These are phyloP conservation scores for Zophobas morio DNA, from an alignment of 1,140 invertebrate genomes.

Conservation along the genomic window DNA sequence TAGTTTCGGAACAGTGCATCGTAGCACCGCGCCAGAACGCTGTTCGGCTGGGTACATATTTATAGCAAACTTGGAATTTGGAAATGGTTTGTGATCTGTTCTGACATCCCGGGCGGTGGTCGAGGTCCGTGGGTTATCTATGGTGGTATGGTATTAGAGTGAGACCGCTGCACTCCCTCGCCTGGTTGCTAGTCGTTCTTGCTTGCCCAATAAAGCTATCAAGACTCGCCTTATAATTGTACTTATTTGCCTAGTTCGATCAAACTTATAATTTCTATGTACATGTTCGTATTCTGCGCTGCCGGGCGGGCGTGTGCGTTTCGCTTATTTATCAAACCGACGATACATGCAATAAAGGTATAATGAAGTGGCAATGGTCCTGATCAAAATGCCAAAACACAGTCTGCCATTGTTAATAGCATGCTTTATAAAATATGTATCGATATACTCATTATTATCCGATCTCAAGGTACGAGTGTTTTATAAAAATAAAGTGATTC, in stretches of 20 bases:
- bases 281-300: slow-evolving; percentile 63
- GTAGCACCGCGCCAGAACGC: slow-evolving; percentile 15
- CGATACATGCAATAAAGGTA: slow-evolving; percentile 43
- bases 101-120: not conserved
- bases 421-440: slow-evolving; percentile 52
- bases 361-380: slow-evolving; percentile 44
- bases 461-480: slow-evolving; percentile 59
- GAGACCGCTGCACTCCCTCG: slow-evolving; percentile 35
- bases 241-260: slow-evolving; percentile 64
- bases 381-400: slow-evolving; percentile 47
- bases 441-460: slow-evolving; percentile 56
- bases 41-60: not conserved
- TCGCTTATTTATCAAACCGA: slow-evolving; percentile 50
- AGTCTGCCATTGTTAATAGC: slow-evolving; percentile 53
- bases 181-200: slow-evolving; percentile 24
- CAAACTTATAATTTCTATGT: slow-evolving; percentile 63
- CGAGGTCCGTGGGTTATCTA: not conserved
- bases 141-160: not conserved
- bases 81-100: not conserved
- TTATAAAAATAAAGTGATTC: slow-evolving; percentile 62
- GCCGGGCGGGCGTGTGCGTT: slow-evolving; percentile 60
- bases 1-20: slow-evolving; percentile 22
- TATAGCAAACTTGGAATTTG: no score
- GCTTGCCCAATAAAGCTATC: slow-evolving; percentile 54
- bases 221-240: slow-evolving; percentile 60